Evolutionary conservation across 2,113 vertebrate species (phyloP).

Genomic region (Mandrillus leucophaeus): DNA sequence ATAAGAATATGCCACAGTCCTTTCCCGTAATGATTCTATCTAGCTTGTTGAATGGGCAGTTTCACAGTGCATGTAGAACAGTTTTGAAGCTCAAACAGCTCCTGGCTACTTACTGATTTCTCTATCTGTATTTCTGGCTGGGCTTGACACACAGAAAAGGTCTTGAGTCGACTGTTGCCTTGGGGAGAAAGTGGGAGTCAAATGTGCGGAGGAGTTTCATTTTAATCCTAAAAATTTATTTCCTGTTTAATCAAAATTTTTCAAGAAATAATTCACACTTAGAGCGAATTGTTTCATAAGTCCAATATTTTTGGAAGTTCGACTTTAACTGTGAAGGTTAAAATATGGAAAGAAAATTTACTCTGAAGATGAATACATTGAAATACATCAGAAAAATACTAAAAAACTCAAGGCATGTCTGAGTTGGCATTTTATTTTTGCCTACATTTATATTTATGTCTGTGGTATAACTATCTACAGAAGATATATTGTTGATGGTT

Average conservation of each 20-base stretch:
- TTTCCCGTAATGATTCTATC: neutral
- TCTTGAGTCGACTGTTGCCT: neutral
- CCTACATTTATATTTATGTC: conserved; percentile 13
- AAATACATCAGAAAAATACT: neutral
- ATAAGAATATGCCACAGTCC: neutral
- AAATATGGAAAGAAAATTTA: conserved; percentile 29
- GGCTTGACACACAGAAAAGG: neutral
- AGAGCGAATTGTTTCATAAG: conserved; percentile 42
- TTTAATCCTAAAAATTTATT: conserved; percentile 29
- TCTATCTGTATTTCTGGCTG: neutral
- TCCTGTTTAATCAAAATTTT: conserved; percentile 30
- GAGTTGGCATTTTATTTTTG: conserved; percentile 55
- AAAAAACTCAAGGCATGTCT: neutral
- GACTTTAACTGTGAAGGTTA: conserved; percentile 37
- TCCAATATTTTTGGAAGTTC: conserved; percentile 29
- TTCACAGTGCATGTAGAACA: neutral
- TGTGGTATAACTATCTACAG: conserved; percentile 21
- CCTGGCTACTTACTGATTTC: neutral
- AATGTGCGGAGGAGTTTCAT: neutral
- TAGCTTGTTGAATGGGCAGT: neutral
- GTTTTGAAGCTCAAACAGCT: neutral
- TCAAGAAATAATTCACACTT: conserved; percentile 22
- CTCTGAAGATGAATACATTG: conserved; percentile 21
- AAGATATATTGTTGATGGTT: conserved; percentile 10
- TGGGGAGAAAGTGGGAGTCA: neutral